A percentile compares a stretch with the other conserved stretches of the same genome.
These are phyloP conservation scores for Spisula subtruncata DNA, from an alignment of 2,888 invertebrate genomes.

Conservation along the genomic window DNA sequence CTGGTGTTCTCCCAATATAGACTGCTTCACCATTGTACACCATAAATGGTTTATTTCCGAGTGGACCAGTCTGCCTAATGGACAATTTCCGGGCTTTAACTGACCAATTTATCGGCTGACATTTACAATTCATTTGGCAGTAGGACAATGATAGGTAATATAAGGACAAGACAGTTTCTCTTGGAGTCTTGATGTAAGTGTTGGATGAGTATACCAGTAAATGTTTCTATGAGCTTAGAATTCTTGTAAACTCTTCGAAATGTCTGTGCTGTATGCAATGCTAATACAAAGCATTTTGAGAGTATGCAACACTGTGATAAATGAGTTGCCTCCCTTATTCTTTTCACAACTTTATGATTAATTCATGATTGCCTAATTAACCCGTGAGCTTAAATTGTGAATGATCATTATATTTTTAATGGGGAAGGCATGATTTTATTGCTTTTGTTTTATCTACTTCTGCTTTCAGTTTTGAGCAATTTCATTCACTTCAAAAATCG, in stretches of 20 bases:
- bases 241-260: not conserved
- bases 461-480: no score
- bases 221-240: not conserved
- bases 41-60: conserved; percentile 30
- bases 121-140: conserved; percentile 30
- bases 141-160: conserved; percentile 7
- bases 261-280: not conserved
- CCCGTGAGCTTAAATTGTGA: no score
- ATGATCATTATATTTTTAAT: no score
- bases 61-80: conserved; percentile 33
- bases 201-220: not conserved
- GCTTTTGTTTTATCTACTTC: no score
- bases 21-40: conserved; percentile 16
- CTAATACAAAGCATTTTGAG: no score
- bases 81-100: conserved; percentile 46
- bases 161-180: conserved; percentile 1
- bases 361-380: no score
- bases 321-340: no score
- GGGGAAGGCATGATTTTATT: no score
- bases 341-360: no score
- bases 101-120: conserved; percentile 31
- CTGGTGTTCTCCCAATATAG: not conserved
- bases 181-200: not conserved
- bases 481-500: no score
- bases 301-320: no score